Conservation (phyloP, 2,888 invertebrate species). For the Trissonchulus sp. region DNA sequence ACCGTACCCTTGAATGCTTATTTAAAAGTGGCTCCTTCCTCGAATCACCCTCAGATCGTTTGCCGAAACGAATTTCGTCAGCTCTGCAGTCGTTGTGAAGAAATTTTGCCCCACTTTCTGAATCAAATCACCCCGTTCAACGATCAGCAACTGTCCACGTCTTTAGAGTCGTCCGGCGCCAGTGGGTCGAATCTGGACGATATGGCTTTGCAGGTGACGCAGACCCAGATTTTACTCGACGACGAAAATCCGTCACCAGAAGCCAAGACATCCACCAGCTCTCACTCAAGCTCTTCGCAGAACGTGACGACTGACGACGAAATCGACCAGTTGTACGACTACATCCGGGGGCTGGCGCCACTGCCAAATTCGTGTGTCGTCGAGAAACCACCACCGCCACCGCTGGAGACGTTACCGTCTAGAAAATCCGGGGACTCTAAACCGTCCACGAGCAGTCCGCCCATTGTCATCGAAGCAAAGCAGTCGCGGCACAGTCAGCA, state of each 20-base stretch:
- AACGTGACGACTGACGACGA: constrained; percentile 67
- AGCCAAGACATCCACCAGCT: background rate
- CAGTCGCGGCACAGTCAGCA: background rate
- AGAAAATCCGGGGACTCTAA: constrained; percentile 31
- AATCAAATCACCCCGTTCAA: constrained; percentile 16
- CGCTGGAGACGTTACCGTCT: constrained; percentile 81
- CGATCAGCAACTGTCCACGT: background rate
- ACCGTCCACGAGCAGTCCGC: constrained; percentile 18
- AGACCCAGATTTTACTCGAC: too few species aligned
- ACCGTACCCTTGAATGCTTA: constrained; percentile 78
- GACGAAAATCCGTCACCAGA: background rate
- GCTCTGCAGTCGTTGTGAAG: constrained; percentile 21
- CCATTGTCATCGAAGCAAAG: background rate
- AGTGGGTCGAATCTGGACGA: background rate
- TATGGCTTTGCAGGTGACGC: too few species aligned
- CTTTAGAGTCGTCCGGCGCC: background rate
- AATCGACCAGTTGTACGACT: constrained; percentile 92
- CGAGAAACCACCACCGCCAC: constrained; percentile 75
- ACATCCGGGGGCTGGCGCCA: constrained; percentile 84
- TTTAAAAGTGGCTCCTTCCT: constrained; percentile 63
- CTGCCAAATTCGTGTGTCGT: constrained; percentile 63
- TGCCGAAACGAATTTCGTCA: constrained; percentile 33
- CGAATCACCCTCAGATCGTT: constrained; percentile 66
- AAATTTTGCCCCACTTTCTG: background rate
- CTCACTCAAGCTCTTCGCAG: background rate